Evolutionary conservation across 2,797 vertebrate genomes (phyloP).

Genomic region (Pagetopsis macropterus): DNA sequence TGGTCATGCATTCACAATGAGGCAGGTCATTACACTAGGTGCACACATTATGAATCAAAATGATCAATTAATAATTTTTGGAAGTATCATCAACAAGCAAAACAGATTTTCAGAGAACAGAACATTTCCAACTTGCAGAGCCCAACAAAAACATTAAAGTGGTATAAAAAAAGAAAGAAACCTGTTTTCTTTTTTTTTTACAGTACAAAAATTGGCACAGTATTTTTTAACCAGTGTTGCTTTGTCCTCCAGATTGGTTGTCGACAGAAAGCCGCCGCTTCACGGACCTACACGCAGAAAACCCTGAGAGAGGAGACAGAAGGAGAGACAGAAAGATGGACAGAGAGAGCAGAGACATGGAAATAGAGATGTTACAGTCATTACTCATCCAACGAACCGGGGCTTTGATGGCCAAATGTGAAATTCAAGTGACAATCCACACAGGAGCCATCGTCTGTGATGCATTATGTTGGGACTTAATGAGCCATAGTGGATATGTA

Average conservation of each 20-base stretch:
- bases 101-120: constrained; percentile 73
- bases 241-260: constrained; percentile 54
- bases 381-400: constrained; percentile 64
- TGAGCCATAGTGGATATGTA: constrained; percentile 63
- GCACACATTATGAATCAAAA: constrained; percentile 75
- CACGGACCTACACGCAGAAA: constrained; percentile 82
- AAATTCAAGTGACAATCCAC: constrained; percentile 79
- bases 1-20: constrained; percentile 84
- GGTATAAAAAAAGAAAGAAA: constrained; percentile 69
- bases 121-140: constrained; percentile 79
- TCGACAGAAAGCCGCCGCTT: constrained; percentile 48
- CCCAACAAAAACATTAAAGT: constrained; percentile 73
- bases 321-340: constrained; percentile 44
- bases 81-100: constrained; percentile 77
- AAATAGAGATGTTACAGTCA: constrained; percentile 67
- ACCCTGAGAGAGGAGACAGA: constrained; percentile 77
- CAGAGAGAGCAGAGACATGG: constrained; percentile 51
- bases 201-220: constrained; percentile 86
- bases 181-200: constrained; percentile 61
- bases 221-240: constrained; percentile 77
- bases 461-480: constrained; percentile 75
- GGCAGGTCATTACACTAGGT: constrained; percentile 79
- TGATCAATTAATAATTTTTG: constrained; percentile 71
- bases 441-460: constrained; percentile 66
- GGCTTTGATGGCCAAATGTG: constrained; percentile 72